Base-by-base conservation (phyloP, 92 coral and sea anemone species). In the Porites cylindrica region DNA sequence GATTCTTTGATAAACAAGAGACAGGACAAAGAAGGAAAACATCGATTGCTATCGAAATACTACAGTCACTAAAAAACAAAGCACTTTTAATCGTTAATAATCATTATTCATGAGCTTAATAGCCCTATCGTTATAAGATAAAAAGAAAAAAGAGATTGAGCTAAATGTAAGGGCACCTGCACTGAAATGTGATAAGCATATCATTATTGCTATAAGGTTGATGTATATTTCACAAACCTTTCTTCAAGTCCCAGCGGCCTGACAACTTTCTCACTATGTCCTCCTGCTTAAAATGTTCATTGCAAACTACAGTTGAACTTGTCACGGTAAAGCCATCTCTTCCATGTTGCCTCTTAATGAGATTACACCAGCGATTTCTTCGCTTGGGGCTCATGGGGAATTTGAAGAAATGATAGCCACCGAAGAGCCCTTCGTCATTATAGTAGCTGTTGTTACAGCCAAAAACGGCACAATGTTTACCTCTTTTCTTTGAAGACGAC, bases 291-390 rank as follows among this genome's bases (percentile, higher is more conserved):
- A 91, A 91, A 91, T 91, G 89, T 62, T 76, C 65, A 43, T 65
- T 74, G 63, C 94, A 82, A n/a, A 91, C 29, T 2, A 91, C 91
- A 19, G 94, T 91, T 52, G 84, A 18, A 52, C 58, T 64, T 10
- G 91, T 80, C 9, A 91, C 91, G 12, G 11, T 17, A 80, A 91
- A 91, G 50, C 91, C 94, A 32, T 91, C 91, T 62, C 79, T 87
- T 52, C 94, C 88, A 66, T 91, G 85, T 24, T 71, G 85, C 24
- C 94, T 58, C 67, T 91, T 91, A 23, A 91, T 78, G 17, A 91
- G 81, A 78, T 75, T 86, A 43, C 93, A 90, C 91, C 91, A 90
- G 9, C 70, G 87, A 29, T 80, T 79, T 83, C 89, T 77, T 60
- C 9, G 51, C 75, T 67, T 17, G 23, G 77, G 66, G 64, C 78